Conservation (phyloP, 1,140 invertebrate species). For the Macrostomum lignano region DNA sequence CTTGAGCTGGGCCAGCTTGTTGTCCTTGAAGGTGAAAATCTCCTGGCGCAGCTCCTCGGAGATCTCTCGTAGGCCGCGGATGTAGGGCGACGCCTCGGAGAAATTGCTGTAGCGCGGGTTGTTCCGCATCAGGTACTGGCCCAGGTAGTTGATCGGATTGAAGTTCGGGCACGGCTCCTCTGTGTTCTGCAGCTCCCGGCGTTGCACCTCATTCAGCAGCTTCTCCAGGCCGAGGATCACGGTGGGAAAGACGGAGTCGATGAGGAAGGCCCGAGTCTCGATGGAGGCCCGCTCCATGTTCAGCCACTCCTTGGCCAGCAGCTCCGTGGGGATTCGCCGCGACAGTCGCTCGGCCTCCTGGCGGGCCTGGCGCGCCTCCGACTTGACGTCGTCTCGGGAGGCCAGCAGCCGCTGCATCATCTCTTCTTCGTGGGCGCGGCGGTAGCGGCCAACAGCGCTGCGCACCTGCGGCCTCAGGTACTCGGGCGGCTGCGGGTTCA, state of each 20-base stretch:
- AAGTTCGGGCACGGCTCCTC: conserved; percentile 16
- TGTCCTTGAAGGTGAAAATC: conserved; percentile 20
- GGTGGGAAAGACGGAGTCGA: conserved; percentile 23
- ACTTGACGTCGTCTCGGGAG: background rate
- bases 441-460: background rate
- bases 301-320: conserved; percentile 22
- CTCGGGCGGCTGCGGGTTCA: no score
- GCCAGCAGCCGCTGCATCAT: background rate
- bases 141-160: conserved; percentile 27
- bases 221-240: conserved; percentile 25
- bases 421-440: background rate
- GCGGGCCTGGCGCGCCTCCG: background rate
- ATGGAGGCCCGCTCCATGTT: conserved; percentile 13
- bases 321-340: conserved; percentile 22
- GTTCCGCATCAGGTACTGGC: conserved; percentile 26
- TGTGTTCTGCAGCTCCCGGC: conserved; percentile 13
- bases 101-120: conserved; percentile 25
- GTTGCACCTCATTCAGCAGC: conserved; percentile 21
- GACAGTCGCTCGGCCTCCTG: conserved; percentile 14
- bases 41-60: conserved; percentile 18
- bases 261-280: conserved; percentile 18
- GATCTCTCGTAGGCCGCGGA: conserved; percentile 18
- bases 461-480: background rate
- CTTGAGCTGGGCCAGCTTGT: conserved; percentile 23
- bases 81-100: conserved; percentile 22